Base-by-base conservation (phyloP, 1,140 invertebrate genomes). In the Atta cephalotes region DNA sequence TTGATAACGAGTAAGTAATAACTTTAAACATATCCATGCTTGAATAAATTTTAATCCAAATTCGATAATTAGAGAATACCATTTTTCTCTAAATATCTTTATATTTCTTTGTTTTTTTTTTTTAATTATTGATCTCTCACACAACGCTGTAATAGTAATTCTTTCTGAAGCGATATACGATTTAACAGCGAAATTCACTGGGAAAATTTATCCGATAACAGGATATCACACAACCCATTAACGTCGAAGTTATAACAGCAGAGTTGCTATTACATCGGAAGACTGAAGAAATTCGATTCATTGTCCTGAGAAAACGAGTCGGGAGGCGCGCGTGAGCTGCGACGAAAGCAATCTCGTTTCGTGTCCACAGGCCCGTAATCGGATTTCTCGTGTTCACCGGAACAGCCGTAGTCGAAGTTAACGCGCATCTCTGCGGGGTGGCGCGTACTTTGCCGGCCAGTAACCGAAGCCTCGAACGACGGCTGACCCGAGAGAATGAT, bases 381-480 rank as follows among this genome's bases (percentile, higher is more conserved):
- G 79, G 79, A 81, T 81, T 81, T 81, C 79, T 81, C 79, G 53
- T 65, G 66, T 81, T 71, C 65, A 7, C 49, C 70, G 49, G 45
- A 89, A 89, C 87, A 85, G 76, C 60, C 79, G 62, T 31, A 85
- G 85, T 35, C 66, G 53, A 89, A 90, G 79, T 90, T 89, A 90
- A 87, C 89, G 89, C 82, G 68, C 85, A 89, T 88, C 88, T 90
- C 82, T 86, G 82, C 63, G 45, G 72, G 53, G 25, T 58, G 74
- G 65, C 80, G 81, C 76, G 84, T 91, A 89, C 80, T 78, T 90
- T 21, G 78, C 72, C 65, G 65, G 39, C 78, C 74, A 58, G 51
- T 35, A 28, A 39, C 21, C 58, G 85, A 81, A 90, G 86, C 63
- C 35, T 71, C 85, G 62, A 85, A 85, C 89, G 89, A 92, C 84